Conservation (phyloP, 2,797 vertebrate species). For the Chloroceryle amazona region DNA sequence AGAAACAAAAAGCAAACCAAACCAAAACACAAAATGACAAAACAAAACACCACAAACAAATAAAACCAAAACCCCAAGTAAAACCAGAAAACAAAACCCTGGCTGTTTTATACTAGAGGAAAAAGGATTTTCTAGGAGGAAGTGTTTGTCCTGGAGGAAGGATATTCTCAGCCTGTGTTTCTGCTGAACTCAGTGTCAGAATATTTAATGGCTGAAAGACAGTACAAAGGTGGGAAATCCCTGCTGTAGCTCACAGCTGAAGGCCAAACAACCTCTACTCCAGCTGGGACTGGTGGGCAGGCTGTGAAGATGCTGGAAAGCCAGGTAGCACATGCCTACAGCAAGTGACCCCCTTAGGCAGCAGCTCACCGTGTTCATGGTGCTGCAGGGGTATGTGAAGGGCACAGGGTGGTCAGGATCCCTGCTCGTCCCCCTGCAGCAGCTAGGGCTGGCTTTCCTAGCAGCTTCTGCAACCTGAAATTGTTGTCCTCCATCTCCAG, state of each 20-base stretch:
- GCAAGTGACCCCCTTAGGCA: neutral
- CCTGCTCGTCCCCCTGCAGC: rapidly evolving
- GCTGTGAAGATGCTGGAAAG: neutral
- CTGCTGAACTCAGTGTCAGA: slow-evolving; percentile 12
- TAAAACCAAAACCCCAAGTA: too few relatives aligned
- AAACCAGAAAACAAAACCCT: neutral
- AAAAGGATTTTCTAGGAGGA: neutral
- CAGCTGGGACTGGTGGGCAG: neutral
- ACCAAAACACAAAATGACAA: too few relatives aligned
- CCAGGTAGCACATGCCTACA: neutral
- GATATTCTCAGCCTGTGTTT: neutral
- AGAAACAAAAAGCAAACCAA: too few relatives aligned
- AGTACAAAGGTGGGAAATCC: neutral
- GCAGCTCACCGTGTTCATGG: rapidly evolving
- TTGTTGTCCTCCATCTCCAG: neutral
- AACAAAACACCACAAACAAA: too few relatives aligned
- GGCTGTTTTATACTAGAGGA: neutral
- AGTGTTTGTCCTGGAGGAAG: neutral
- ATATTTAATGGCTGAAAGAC: slow-evolving; percentile 21
- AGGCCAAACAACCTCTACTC: slow-evolving; percentile 17
- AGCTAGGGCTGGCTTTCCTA: neutral
- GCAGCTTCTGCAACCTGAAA: rapidly evolving
- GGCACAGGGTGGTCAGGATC: rapidly evolving
- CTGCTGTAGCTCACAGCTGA: neutral
- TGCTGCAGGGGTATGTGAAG: rapidly evolving